A percentile compares a stretch with the other conserved stretches of the same genome.
These are phyloP conservation scores for Pipistrellus kuhlii DNA, from an alignment of 2,797 vertebrate genomes.

Conservation along the genomic window DNA sequence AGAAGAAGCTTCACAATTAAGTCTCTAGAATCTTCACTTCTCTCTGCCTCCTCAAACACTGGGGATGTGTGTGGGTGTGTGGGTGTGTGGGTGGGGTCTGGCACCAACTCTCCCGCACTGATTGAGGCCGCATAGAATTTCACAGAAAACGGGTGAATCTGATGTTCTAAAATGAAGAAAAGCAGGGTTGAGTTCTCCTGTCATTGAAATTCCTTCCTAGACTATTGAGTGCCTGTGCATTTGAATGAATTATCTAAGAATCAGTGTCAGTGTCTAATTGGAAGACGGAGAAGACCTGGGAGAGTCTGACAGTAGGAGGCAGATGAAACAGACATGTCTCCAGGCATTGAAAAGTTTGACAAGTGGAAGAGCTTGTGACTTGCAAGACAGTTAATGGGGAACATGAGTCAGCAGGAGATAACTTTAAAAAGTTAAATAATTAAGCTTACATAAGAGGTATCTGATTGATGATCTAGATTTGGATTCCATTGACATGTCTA, in stretches of 20 bases:
- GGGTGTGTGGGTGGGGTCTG: not conserved
- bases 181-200: not conserved
- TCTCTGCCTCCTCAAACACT: not conserved
- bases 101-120: accelerated
- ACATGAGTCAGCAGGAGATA: slow-evolving; percentile 72
- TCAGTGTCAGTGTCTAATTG: slow-evolving; percentile 63
- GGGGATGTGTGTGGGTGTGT: too few relatives aligned
- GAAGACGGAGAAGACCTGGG: slow-evolving; percentile 63
- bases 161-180: not conserved
- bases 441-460: slow-evolving; percentile 75
- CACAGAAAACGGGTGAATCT: not conserved
- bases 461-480: slow-evolving; percentile 60
- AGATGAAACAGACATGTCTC: slow-evolving; percentile 66
- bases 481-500: slow-evolving; percentile 73
- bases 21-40: not conserved
- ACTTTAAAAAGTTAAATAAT: slow-evolving; percentile 73
- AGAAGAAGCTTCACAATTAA: not conserved
- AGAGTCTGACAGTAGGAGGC: slow-evolving; percentile 63
- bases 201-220: slow-evolving; percentile 67
- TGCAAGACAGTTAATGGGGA: slow-evolving; percentile 56
- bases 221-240: slow-evolving; percentile 35
- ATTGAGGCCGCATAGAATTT: not conserved
- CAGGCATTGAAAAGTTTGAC: slow-evolving; percentile 68
- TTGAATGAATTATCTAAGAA: slow-evolving; percentile 75
- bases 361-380: slow-evolving; percentile 37